Evolutionary conservation across 1,140 invertebrate species (phyloP), one percentile per base, ranked within the genome.

Genomic region (Batillaria attramentaria): DNA sequence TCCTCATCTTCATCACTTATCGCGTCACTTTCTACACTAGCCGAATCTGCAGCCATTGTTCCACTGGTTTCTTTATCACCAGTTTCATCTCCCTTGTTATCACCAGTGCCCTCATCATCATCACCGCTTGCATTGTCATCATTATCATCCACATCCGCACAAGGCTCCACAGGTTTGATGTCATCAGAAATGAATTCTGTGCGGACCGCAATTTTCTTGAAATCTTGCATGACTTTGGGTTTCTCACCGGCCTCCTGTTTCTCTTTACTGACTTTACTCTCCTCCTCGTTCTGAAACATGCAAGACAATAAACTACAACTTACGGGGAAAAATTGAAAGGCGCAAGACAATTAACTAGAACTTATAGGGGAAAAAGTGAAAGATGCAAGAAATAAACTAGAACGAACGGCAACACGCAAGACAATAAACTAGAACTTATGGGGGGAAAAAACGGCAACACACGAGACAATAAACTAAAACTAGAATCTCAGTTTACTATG

Each of bases 111-210:
- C 8, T 79, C 75, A 24, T 79, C 77, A 33, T 83, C 84, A 3
- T 81, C 79, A 28, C 78, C 68, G 41, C 84, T 82, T n/a, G 24
- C 72, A 24, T 83, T 81, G 35, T 76, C 79, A 46, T 82, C 82
- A 46, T 74, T 81, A 54, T 68, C 65, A 81, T 78, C 77, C 20
- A 73, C 65, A 37, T 77, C 78, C 1, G 79, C 77, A 28, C 79
- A 66, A 31, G 77, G 66, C 8, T 77, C 62, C 5, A 66, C 41
- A 31, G 72, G 35, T 35, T 75, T 3, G 20, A 43, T 80, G n/a
- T 72, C 73, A 57, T 77, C 79, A 65, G 81, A 65, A 35, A 43
- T 41, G 72, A 50, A 68, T 37, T 83, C 68, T 33, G 72, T 70
- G 46, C 68, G 18, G 20, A 75, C 35, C 42, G 41, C 60, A 42